A percentile compares a stretch with the other conserved stretches of the same genome.
phyloP scores from a whole-genome alignment of 2,113 vertebrate species.

The Istiophorus platypterus region DNA sequence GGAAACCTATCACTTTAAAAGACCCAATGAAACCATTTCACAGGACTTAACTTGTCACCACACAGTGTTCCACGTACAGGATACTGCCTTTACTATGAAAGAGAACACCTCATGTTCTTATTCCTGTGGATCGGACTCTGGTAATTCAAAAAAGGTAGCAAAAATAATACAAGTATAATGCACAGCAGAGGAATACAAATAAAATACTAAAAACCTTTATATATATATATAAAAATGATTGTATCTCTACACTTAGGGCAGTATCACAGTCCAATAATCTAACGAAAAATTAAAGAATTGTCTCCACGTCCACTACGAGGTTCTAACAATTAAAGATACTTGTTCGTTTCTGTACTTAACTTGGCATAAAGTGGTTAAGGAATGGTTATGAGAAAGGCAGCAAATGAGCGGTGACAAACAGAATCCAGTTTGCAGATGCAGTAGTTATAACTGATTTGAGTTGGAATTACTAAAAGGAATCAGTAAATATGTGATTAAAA shows the following conservation, averaged over 20 bases:
- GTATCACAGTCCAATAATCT: too few relatives aligned
- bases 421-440: neutral
- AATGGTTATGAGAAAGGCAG: neutral
- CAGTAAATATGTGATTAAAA: slow-evolving; percentile 16
- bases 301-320: too few relatives aligned
- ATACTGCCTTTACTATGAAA: neutral
- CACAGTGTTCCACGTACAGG: neutral
- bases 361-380: too few relatives aligned
- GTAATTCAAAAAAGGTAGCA: too few relatives aligned
- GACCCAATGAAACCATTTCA: neutral
- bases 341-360: too few relatives aligned
- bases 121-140: too few relatives aligned
- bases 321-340: too few relatives aligned
- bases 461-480: neutral
- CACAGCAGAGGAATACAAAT: neutral
- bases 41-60: neutral
- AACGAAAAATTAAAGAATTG: too few relatives aligned
- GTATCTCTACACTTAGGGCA: too few relatives aligned
- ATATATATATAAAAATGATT: too few relatives aligned
- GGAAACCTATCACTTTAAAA: neutral
- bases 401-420: neutral
- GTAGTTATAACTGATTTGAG: neutral
- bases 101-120: too few relatives aligned
- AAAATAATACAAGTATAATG: neutral
- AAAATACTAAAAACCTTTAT: too few relatives aligned